Evolutionary conservation across 2,888 invertebrate species (phyloP), one percentile per base, ranked within the genome.

Genomic region (Calameuta filiformis): DNA sequence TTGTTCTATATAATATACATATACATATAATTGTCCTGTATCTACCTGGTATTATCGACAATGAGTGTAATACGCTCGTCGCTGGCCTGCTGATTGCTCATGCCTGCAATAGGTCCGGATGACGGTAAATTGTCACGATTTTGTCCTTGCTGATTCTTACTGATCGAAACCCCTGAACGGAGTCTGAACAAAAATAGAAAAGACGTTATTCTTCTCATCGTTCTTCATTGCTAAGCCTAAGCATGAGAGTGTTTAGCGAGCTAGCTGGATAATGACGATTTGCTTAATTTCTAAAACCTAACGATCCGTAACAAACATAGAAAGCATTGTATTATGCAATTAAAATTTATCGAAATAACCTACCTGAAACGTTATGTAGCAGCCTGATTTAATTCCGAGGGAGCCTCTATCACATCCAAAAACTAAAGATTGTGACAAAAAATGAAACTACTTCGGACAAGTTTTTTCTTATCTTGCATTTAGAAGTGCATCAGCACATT

Each of bases 11-110:
- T 69, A 69, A 30, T 69, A 30, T 30, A 12, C 69, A 35, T 12
- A 35, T 35, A 35, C 3, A 35, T 35, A 12, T 35, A 31, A 35
- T 30, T 68, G 15, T 77, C 23, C 84, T 15, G 15, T 40, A 6
- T 15, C 6, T 79, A 90, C 83, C 98, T 93, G 0, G 98, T 98
- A 87, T 97, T 98, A 89, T 99, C 99, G 23, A 99, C 99, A n/a
- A 99, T 96, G 75, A 99, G 93, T 3, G 98, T 98, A 77, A 98
- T 96, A 79, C 97, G 93, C 85, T 97, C 97, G 77, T 96, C 96
- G 77, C 93, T 93, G 75, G 85, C 84, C 78, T 88, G 90, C 87
- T 79, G 90, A 91, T 89, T 92, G 91, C 85, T 93, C 92, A 79
- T 92, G 90, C 83, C 92, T 88, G 92, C 92, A 89, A 84, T 84